Conservation (phyloP, 2,888 invertebrate genomes). For the Ichneumoninae sp. region DNA sequence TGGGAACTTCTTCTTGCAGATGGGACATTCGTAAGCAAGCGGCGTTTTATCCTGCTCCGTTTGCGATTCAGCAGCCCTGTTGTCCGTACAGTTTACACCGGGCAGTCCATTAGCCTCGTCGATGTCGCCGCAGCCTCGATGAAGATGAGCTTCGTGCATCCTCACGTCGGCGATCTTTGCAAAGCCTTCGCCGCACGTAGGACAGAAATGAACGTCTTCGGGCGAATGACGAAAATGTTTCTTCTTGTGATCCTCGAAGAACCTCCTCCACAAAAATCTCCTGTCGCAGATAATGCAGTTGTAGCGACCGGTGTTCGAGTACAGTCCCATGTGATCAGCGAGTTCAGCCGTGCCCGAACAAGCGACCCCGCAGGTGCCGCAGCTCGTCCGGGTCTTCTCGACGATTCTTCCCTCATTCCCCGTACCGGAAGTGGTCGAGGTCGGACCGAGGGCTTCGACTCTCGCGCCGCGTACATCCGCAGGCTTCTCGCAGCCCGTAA, state of each 20-base stretch:
- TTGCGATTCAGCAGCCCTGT: neutral
- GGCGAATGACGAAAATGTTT: constrained; percentile 61
- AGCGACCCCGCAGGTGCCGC: constrained; percentile 49
- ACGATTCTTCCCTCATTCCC: too few species aligned
- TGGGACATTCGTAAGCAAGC: neutral
- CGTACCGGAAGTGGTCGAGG: neutral
- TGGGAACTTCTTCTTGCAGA: neutral
- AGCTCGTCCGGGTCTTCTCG: constrained; percentile 6
- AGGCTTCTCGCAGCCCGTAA: neutral
- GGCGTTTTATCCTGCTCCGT: neutral
- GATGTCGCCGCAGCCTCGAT: constrained; percentile 15
- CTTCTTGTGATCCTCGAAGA: constrained; percentile 49
- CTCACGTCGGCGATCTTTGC: constrained; percentile 10
- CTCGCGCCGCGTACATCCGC: too few species aligned
- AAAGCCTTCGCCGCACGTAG: constrained; percentile 66
- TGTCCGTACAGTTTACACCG: neutral
- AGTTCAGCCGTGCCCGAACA: constrained; percentile 50
- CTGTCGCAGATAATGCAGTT: constrained; percentile 64
- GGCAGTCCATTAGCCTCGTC: neutral
- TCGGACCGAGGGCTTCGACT: too few species aligned
- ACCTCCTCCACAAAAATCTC: constrained; percentile 52
- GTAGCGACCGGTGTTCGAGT: constrained; percentile 61
- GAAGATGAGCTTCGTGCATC: constrained; percentile 68
- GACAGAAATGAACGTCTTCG: constrained; percentile 45
- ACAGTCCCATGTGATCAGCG: constrained; percentile 56